phyloP scores from a whole-genome alignment of 2,113 vertebrate species.

The Camelus dromedarius region DNA sequence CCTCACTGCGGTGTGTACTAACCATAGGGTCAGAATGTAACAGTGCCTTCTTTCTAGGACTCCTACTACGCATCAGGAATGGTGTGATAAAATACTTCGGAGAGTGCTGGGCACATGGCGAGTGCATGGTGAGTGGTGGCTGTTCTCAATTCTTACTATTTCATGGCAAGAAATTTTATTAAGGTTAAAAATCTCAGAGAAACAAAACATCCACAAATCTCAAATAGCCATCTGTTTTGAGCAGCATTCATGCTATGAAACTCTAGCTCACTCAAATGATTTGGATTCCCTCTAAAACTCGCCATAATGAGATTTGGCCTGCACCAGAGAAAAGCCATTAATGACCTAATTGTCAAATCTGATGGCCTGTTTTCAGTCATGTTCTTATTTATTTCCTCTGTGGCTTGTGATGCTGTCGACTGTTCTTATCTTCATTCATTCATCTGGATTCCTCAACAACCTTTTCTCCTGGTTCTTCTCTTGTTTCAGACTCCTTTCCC shows the following conservation, averaged over 20 bases:
- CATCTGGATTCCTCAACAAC: slow-evolving; percentile 24
- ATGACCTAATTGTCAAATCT: slow-evolving; percentile 66
- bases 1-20: not conserved
- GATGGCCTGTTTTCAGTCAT: slow-evolving; percentile 68
- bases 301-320: slow-evolving; percentile 72
- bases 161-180: slow-evolving; percentile 49
- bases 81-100: slow-evolving; percentile 24
- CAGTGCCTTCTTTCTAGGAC: not conserved
- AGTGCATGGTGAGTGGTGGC: not conserved
- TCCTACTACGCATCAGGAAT: slow-evolving; percentile 5
- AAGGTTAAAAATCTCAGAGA: slow-evolving; percentile 56
- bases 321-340: slow-evolving; percentile 71
- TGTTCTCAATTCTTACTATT: not conserved
- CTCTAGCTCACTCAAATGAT: slow-evolving; percentile 59
- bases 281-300: slow-evolving; percentile 70
- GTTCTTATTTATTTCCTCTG: slow-evolving; percentile 64
- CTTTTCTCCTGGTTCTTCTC: not conserved
- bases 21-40: not conserved
- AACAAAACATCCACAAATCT: slow-evolving; percentile 63
- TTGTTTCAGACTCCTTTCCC: slow-evolving; percentile 2
- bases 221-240: slow-evolving; percentile 73
- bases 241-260: slow-evolving; percentile 58
- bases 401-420: slow-evolving; percentile 47
- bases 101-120: not conserved
- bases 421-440: slow-evolving; percentile 60